Base-by-base conservation (phyloP, 2,888 invertebrate species). In the Aphidoletes aphidimyza region DNA sequence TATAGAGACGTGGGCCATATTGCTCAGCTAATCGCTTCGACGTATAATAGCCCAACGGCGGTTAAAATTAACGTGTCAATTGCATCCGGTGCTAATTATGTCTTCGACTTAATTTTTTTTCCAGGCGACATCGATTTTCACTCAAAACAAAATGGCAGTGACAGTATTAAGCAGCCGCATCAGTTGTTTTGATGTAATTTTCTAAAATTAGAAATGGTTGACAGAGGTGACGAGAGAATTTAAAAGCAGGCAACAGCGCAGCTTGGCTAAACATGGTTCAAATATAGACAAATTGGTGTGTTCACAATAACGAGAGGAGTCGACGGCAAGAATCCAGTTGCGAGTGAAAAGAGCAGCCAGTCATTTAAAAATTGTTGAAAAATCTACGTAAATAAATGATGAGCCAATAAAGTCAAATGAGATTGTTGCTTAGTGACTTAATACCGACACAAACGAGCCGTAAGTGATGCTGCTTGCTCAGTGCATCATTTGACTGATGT, bases 131-230 rank as follows among this genome's bases (percentile, higher is more conserved):
- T 30, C n/a, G 6, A 5, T 26, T 54, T 54, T 54, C 22, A 69
- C 0, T 1, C 34, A n/a, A 22, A 22, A 22, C 19, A n/a, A 69
- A 30, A 9, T 14, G 14, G 14, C 69, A 69, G 11, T 30, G 30
- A 69, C 69, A 69, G 2, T 14, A 42, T 42, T 14, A n/a, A 42
- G 42, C 42, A 14, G 8, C 34, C 34, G 54, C 54, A 26, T 26
- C 26, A 14, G 14, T 26, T n/a, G 34, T 30, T 30, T 69, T 30
- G 30, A 69, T 19, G 69, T 69, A 69, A 69, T 69, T 54, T 30
- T 69, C 69, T 69, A 69, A 69, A 69, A 30, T 69, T 69, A 69
- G 69, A 69, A 69, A 54, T n/a, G n/a, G n/a, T n/a, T n/a, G n/a
- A n/a, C n/a, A n/a, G n/a, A n/a, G n/a, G n/a, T n/a, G n/a, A n/a